A percentile compares a stretch with the other conserved stretches of the same genome.
phyloP scores from a whole-genome alignment of 53 echinoderm and acorn worm species.

The Apostichopus leukothele region DNA sequence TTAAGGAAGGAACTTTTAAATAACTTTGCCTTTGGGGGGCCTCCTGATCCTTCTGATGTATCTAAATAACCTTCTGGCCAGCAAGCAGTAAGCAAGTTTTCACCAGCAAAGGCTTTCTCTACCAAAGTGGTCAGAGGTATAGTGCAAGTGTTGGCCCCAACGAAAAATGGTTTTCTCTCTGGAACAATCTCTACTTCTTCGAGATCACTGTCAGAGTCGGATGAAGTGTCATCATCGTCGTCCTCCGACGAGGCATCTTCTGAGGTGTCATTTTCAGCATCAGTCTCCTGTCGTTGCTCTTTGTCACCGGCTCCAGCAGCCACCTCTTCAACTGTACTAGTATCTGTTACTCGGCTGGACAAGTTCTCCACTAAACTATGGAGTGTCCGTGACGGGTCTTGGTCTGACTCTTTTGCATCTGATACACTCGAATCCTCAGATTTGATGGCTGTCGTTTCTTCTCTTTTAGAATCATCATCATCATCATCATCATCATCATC shows the following conservation, averaged over 20 bases:
- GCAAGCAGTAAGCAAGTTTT: neutral
- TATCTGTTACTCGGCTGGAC: constrained; percentile 8
- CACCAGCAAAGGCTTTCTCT: neutral
- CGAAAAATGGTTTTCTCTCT: neutral
- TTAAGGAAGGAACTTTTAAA: constrained; percentile 19
- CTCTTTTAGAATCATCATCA: neutral
- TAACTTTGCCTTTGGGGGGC: neutral
- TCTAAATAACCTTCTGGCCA: constrained; percentile 34
- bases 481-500: too few species aligned
- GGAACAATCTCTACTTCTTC: constrained; percentile 12
- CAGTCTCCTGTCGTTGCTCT: neutral
- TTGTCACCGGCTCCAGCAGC: neutral
- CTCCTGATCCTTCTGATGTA: neutral
- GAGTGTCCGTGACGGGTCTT: neutral
- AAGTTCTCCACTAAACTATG: constrained; percentile 15
- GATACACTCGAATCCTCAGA: neutral
- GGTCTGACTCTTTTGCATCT: neutral
- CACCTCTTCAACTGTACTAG: neutral
- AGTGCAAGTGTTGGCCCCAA: constrained; percentile 3
- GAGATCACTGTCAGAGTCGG: neutral
- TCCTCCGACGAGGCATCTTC: neutral
- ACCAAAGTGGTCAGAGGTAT: neutral
- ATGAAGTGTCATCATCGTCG: neutral
- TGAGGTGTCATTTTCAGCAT: neutral
- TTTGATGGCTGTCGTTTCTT: neutral